Conservation (phyloP, 2,888 invertebrate species). For the Papilio demoleus region DNA sequence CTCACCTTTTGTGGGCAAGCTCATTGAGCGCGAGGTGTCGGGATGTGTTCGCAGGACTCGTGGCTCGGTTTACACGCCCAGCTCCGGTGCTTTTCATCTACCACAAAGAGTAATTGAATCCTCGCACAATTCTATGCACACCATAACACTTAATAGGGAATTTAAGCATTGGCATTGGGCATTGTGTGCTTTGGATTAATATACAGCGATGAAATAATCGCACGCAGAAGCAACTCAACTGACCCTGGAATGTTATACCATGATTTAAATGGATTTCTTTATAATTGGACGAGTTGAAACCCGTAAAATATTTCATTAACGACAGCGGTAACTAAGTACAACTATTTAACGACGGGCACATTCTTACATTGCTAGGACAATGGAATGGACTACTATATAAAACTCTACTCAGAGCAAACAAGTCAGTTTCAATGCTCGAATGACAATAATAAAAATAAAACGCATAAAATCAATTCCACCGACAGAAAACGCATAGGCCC, state of each 20-base stretch:
- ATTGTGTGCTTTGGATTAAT: constrained; percentile 78
- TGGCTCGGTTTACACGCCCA: constrained; percentile 78
- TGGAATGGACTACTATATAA: neutral
- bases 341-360: neutral
- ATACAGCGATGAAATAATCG: constrained; percentile 76
- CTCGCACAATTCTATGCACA: constrained; percentile 81
- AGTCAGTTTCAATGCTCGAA: neutral
- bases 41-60: constrained; percentile 77
- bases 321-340: constrained; percentile 53
- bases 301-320: constrained; percentile 51
- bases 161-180: constrained; percentile 83
- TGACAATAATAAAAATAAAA: constrained; percentile 51
- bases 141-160: constrained; percentile 83
- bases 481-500: constrained; percentile 56
- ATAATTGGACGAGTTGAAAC: too few species aligned
- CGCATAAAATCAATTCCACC: constrained; percentile 55
- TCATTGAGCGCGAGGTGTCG: constrained; percentile 82
- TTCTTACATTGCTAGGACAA: neutral
- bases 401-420: neutral
- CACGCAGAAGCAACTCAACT: constrained; percentile 64
- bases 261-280: neutral
- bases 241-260: constrained; percentile 11
- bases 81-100: constrained; percentile 80
- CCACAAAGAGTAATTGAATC: constrained; percentile 84
- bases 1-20: constrained; percentile 81